Percentiles rank a stretch among this genome's conserved stretches.
phyloP scores from a whole-genome alignment of 1,140 invertebrate species.

The Drosophila ogumai region DNA sequence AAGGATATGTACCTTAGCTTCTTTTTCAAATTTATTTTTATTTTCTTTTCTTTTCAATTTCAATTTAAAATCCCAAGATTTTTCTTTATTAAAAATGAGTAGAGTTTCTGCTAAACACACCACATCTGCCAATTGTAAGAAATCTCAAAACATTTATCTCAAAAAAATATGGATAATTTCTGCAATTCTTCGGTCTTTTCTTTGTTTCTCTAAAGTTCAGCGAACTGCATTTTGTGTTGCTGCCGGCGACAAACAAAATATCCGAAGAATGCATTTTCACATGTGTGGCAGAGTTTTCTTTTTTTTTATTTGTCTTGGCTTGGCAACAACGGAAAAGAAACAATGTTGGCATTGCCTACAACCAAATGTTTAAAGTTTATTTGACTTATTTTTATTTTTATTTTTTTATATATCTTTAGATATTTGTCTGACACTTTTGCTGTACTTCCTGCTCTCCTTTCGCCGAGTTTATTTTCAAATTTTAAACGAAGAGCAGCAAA shows the following conservation, averaged over 20 bases:
- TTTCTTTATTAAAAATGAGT: not conserved
- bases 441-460: slow-evolving; percentile 9
- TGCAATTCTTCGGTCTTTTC: slow-evolving; percentile 4
- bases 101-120: not conserved
- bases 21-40: not conserved
- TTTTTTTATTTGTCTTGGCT: slow-evolving; percentile 15
- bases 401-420: slow-evolving; percentile 14
- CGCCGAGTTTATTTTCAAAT: slow-evolving; percentile 65
- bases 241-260: slow-evolving; percentile 46
- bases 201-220: slow-evolving; percentile 40
- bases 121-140: slow-evolving; percentile 6
- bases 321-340: slow-evolving; percentile 24
- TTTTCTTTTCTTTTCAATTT: not conserved
- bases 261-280: slow-evolving; percentile 38
- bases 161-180: slow-evolving; percentile 12
- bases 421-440: slow-evolving; percentile 48
- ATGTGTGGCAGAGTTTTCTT: slow-evolving; percentile 21
- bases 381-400: slow-evolving; percentile 1
- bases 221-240: slow-evolving; percentile 32
- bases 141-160: not conserved
- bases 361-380: slow-evolving; percentile 34
- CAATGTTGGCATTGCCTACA: slow-evolving; percentile 27
- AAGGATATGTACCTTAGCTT: too few species aligned
- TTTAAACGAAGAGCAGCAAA: slow-evolving; percentile 45
- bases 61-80: accelerated